A percentile compares a stretch with the other conserved stretches of the same genome.
Conservation (phyloP, 2,797 vertebrate species). For the Alauda arvensis region DNA sequence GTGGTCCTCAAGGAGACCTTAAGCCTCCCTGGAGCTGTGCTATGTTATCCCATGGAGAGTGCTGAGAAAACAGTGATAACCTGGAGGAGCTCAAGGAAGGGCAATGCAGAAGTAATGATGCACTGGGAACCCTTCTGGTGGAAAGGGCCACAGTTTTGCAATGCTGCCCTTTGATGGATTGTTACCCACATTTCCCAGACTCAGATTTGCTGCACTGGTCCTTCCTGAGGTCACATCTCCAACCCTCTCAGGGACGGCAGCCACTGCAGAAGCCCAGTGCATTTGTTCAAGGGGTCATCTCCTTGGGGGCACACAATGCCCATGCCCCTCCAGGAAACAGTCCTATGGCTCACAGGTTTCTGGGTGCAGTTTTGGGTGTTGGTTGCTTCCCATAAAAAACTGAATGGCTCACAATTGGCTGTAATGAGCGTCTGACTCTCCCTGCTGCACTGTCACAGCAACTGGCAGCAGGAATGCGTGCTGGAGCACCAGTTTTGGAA, state of each 20-base stretch:
- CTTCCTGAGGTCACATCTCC: background rate
- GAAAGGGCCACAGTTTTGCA: background rate
- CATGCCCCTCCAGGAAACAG: background rate
- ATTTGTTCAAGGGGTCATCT: background rate
- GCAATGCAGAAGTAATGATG: background rate
- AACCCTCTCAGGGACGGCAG: background rate
- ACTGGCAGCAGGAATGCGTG: background rate
- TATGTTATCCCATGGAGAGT: background rate
- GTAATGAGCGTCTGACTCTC: background rate
- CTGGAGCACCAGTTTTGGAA: background rate
- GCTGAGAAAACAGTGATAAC: background rate
- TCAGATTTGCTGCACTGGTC: background rate
- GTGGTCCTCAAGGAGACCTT: background rate
- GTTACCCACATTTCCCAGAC: background rate
- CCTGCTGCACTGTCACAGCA: background rate
- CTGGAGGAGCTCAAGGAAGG: background rate
- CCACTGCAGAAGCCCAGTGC: background rate
- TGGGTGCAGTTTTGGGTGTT: background rate
- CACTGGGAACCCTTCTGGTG: background rate
- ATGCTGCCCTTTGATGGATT: fast-evolving
- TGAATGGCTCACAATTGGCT: background rate
- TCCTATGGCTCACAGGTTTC: background rate
- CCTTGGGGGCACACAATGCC: background rate
- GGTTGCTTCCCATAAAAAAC: background rate
- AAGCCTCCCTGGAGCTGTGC: background rate